Conservation (phyloP, 2,113 vertebrate species). For the Leucopsar rothschildi region DNA sequence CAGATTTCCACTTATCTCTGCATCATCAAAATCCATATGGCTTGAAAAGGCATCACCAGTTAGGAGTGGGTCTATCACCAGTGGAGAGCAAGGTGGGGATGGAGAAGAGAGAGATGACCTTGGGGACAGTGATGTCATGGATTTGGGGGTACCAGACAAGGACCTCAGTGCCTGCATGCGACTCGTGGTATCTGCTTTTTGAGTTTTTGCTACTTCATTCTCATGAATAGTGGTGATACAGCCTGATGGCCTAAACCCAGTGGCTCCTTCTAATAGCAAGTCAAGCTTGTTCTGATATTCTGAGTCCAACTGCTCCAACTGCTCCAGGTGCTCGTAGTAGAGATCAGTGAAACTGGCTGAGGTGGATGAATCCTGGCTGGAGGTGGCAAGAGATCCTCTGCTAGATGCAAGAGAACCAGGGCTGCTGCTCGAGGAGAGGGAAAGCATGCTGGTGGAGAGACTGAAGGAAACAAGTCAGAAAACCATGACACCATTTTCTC, state of each 20-base stretch:
- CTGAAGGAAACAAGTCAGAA: conserved; percentile 68
- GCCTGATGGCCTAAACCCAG: conserved; percentile 85
- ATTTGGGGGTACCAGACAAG: conserved; percentile 87
- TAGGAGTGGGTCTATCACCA: conserved; percentile 83
- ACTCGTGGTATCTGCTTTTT: conserved; percentile 47
- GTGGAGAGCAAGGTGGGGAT: conserved; percentile 92
- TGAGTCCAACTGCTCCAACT: conserved; percentile 80
- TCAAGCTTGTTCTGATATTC: conserved; percentile 93
- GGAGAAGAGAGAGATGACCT: conserved; percentile 94
- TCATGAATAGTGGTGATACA: conserved; percentile 96
- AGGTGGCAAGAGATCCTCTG: conserved; percentile 89
- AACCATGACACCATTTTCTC: background rate
- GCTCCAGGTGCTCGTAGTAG: conserved; percentile 88
- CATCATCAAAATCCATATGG: conserved; percentile 78
- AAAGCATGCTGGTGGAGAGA: conserved; percentile 92
- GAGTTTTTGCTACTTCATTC: conserved; percentile 83
- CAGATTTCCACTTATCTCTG: conserved; percentile 74
- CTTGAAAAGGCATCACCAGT: conserved; percentile 80
- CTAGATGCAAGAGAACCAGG: conserved; percentile 90
- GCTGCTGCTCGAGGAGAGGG: conserved; percentile 93
- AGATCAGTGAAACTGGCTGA: conserved; percentile 94
- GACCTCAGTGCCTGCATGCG: conserved; percentile 81
- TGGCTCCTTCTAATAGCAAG: conserved; percentile 83
- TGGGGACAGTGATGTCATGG: conserved; percentile 89
- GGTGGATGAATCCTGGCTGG: conserved; percentile 88